These are phyloP conservation scores for Coptodon rendalli DNA, from an alignment of 2,113 vertebrate species.

Conservation along the genomic window DNA sequence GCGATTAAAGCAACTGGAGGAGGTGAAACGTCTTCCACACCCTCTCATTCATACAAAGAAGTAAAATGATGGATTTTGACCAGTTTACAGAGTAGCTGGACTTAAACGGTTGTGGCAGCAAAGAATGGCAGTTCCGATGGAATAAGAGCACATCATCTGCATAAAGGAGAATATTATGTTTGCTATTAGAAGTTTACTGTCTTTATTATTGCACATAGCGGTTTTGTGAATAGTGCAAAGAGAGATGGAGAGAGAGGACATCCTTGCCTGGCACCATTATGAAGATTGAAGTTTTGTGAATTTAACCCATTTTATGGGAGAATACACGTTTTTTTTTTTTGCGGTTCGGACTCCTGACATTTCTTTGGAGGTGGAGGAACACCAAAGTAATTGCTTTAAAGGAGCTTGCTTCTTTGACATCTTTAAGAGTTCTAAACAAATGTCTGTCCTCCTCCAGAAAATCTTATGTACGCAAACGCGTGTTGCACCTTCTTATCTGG, in stretches of 20 bases:
- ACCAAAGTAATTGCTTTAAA: neutral
- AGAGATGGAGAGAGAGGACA: neutral
- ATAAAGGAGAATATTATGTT: neutral
- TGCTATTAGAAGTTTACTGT: neutral
- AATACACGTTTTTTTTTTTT: fast-evolving
- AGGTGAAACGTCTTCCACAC: neutral
- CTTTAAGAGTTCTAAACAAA: neutral
- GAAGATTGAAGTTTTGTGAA: neutral
- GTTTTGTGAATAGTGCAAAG: neutral
- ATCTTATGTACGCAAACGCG: fast-evolving
- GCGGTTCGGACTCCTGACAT: neutral
- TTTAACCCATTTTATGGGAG: neutral
- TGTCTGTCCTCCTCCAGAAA: neutral
- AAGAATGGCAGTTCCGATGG: neutral
- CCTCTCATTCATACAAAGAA: neutral
- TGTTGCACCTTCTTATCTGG: neutral
- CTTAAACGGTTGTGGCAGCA: neutral
- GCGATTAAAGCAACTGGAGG: neutral
- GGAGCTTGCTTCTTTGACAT: neutral
- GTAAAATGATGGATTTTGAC: neutral
- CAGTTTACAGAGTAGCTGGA: neutral
- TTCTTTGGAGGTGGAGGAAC: neutral
- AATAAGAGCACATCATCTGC: neutral
- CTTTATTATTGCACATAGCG: neutral
- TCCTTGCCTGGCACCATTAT: neutral